Evolutionary conservation across 2,797 vertebrate genomes (phyloP).

Genomic region (Aplochiton taeniatus): DNA sequence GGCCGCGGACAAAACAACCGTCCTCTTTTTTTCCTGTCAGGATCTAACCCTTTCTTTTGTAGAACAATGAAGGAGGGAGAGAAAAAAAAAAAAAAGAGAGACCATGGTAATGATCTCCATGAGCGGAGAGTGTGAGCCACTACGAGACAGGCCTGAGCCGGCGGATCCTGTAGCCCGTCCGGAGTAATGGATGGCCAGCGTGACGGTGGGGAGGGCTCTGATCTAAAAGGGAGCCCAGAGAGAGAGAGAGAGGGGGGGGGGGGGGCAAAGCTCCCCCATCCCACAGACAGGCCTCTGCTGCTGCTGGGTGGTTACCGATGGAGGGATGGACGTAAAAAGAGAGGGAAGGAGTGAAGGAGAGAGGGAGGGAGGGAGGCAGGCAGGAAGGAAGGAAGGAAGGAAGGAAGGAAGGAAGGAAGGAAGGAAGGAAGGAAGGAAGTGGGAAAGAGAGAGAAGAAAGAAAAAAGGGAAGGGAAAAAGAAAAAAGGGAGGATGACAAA

Average conservation of each 20-base stretch:
- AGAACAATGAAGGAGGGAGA: too few relatives aligned
- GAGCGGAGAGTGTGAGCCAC: too few relatives aligned
- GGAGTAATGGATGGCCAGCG: conserved; percentile 50
- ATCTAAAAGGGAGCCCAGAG: too few relatives aligned
- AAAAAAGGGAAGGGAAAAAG: conserved; percentile 6
- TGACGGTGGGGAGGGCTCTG: conserved; percentile 34
- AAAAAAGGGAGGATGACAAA: neutral
- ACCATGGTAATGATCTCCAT: conserved; percentile 37
- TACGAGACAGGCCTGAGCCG: conserved; percentile 47
- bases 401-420: conserved; percentile 6
- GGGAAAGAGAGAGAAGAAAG: too few relatives aligned
- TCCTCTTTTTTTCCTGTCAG: conserved; percentile 35
- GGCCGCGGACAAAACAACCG: conserved; percentile 12
- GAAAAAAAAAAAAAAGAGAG: too few relatives aligned
- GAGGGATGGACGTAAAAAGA: conserved; percentile 5
- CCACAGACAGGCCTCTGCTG: conserved; percentile 22
- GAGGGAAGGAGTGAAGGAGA: too few relatives aligned
- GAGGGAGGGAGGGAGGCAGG: conserved; percentile 5
- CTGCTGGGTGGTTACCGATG: conserved; percentile 23
- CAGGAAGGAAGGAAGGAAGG: neutral
- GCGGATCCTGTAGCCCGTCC: conserved; percentile 40
- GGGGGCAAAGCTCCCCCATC: neutral
- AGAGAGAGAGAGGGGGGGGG: conserved; percentile 27
- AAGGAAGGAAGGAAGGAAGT: neutral
- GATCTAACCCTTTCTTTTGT: too few relatives aligned